A percentile compares a stretch with the other conserved stretches of the same genome.
Conservation (phyloP, 2,797 vertebrate species). For the Sitta carolinensis region DNA sequence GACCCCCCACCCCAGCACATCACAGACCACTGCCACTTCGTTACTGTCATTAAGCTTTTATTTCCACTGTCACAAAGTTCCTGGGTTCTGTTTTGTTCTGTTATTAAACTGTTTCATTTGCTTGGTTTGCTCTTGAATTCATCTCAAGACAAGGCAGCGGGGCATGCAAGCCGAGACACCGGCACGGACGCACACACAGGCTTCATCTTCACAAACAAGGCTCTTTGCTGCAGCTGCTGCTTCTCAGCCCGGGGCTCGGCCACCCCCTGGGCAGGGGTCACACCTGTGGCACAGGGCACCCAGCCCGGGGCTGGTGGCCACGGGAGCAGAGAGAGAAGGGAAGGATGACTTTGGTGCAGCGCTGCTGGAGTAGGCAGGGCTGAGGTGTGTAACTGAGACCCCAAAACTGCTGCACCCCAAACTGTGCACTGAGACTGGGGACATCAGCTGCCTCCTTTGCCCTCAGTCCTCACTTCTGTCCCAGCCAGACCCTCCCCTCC, state of each 20-base stretch:
- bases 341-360: neutral
- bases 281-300: neutral
- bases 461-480: neutral
- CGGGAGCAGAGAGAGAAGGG: neutral
- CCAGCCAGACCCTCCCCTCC: neutral
- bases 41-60: slow-evolving; percentile 57
- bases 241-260: neutral
- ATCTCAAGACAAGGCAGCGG: slow-evolving; percentile 63
- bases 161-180: slow-evolving; percentile 58
- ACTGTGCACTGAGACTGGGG: neutral
- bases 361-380: neutral
- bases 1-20: neutral
- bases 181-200: slow-evolving; percentile 38
- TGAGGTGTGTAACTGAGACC: neutral
- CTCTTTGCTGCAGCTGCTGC: slow-evolving; percentile 39
- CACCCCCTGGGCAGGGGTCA: neutral
- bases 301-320: neutral
- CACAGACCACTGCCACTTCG: neutral
- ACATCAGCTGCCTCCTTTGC: neutral
- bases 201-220: slow-evolving; percentile 28
- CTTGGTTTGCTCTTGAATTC: slow-evolving; percentile 64
- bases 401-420: neutral
- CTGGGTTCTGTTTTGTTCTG: slow-evolving; percentile 17
- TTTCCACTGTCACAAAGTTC: slow-evolving; percentile 63
- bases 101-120: neutral